Evolutionary conservation across 2,888 invertebrate species (phyloP).

Genomic region (Pachymerium ferrugineum): DNA sequence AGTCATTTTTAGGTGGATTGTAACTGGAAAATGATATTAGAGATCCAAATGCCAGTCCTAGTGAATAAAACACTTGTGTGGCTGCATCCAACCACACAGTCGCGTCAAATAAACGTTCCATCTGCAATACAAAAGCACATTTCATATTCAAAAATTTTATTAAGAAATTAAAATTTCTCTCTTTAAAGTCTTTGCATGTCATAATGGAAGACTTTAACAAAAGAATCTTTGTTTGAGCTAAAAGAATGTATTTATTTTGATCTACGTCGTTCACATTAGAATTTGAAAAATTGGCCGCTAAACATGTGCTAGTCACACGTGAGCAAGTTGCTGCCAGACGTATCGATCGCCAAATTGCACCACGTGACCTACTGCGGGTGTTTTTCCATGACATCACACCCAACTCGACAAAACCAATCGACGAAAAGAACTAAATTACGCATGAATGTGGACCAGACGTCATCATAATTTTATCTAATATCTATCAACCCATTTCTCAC

Average conservation of each 20-base stretch:
- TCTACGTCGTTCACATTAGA: neutral
- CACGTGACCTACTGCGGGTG: slow-evolving; percentile 20
- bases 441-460: no score
- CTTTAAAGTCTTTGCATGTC: no score
- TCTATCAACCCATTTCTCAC: no score
- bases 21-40: slow-evolving; percentile 93
- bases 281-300: neutral
- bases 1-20: slow-evolving; percentile 90
- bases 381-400: slow-evolving; percentile 27
- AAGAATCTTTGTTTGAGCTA: neutral
- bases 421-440: no score
- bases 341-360: neutral
- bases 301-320: slow-evolving; percentile 16
- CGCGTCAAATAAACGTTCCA: slow-evolving; percentile 76
- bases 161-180: no score
- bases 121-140: slow-evolving; percentile 51
- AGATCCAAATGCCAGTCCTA: slow-evolving; percentile 90
- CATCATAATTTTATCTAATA: no score
- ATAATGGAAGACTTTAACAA: no score
- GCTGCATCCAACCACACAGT: slow-evolving; percentile 94
- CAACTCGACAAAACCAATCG: neutral
- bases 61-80: slow-evolving; percentile 94
- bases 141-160: neutral
- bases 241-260: neutral
- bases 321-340: slow-evolving; percentile 16